Evolutionary conservation across 2,888 invertebrate genomes (phyloP).

Genomic region (Catocala sponsa): DNA sequence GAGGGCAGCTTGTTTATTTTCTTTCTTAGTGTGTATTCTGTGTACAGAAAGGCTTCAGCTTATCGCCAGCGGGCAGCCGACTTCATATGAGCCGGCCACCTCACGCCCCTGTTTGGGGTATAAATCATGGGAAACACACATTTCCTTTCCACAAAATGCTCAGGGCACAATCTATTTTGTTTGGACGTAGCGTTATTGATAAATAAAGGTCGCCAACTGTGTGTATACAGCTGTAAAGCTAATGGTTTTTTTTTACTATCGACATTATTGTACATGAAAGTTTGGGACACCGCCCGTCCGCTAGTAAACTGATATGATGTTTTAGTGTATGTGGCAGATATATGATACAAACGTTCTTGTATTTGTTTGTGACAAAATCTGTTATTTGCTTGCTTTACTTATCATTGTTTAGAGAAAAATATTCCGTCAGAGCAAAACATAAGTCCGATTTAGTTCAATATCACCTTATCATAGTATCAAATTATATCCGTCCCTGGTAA

Average conservation of each 20-base stretch:
- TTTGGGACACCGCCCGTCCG: neutral
- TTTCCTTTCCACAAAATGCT: constrained; percentile 83
- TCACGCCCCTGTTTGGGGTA: constrained; percentile 79
- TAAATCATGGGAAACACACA: constrained; percentile 86
- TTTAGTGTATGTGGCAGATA: neutral
- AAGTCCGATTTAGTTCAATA: too few relatives aligned
- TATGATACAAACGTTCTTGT: too few relatives aligned
- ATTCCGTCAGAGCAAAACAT: too few relatives aligned
- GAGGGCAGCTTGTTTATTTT: constrained; percentile 82
- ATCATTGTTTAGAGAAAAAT: too few relatives aligned
- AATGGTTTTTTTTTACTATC: constrained; percentile 34
- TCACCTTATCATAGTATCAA: too few relatives aligned
- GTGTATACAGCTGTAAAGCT: constrained; percentile 31
- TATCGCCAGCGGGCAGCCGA: constrained; percentile 83
- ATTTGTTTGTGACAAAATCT: too few relatives aligned
- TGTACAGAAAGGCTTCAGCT: constrained; percentile 78
- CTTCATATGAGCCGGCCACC: constrained; percentile 73
- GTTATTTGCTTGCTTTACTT: too few relatives aligned
- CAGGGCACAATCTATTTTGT: constrained; percentile 77
- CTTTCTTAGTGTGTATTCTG: constrained; percentile 72
- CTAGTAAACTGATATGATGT: constrained; percentile 1
- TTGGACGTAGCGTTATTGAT: constrained; percentile 68
- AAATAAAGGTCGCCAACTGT: constrained; percentile 56
- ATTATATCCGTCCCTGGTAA: too few relatives aligned
- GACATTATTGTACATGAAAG: constrained; percentile 24